Evolutionary conservation across 2,888 invertebrate species (phyloP).

Genomic region (Neoaliturus tenellus): DNA sequence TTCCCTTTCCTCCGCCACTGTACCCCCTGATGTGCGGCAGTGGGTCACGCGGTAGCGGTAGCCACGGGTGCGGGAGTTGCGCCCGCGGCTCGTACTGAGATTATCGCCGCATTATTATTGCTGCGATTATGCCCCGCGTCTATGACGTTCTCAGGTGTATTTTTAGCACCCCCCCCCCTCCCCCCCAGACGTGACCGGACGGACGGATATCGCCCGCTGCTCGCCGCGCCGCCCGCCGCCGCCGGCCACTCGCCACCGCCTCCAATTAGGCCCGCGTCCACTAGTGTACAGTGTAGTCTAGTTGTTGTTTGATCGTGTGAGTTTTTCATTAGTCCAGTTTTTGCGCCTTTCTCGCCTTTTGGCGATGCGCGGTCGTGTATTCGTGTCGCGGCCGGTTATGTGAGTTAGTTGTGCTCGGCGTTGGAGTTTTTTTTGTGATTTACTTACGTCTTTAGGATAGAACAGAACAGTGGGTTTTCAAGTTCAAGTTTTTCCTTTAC

Average conservation of each 20-base stretch:
- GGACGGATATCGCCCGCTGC: not conserved
- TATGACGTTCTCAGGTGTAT: conserved; percentile 30
- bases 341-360: not conserved
- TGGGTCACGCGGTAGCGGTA: not conserved
- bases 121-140: not conserved
- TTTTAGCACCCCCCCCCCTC: not conserved
- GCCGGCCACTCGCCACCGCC: not conserved
- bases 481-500: no score
- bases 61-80: not conserved
- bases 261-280: not conserved
- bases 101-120: not conserved
- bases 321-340: not conserved
- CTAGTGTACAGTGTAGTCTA: not conserved
- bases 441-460: not conserved
- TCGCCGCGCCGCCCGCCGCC: not conserved
- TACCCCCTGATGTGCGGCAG: no score
- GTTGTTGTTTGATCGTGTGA: not conserved
- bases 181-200: not conserved
- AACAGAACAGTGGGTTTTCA: no score
- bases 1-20: no score
- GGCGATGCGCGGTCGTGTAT: not conserved
- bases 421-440: not conserved
- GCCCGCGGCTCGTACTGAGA: not conserved
- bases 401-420: not conserved
- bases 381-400: not conserved